Base-by-base conservation (phyloP, 2,113 vertebrate genomes). In the Oxygymnocypris stewartii region DNA sequence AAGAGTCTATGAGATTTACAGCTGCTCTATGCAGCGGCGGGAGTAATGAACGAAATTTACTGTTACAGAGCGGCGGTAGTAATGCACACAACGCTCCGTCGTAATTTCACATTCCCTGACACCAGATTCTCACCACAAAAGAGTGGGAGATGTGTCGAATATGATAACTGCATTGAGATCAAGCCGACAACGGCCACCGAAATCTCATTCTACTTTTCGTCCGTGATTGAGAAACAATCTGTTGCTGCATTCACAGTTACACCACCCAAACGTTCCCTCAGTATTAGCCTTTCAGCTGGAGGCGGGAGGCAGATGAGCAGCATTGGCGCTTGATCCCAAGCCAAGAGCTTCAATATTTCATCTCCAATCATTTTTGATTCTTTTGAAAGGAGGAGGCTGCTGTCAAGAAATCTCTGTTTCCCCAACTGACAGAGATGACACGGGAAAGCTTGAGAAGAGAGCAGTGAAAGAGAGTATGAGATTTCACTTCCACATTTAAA, bases 321-420 rank as follows among this genome's bases (percentile, higher is more conserved):
- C 59, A 79, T 88, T 65, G 74, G 73, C 51, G 37, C 79, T 85
- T 88, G 84, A 75, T 85, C 87, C 81, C 10, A 5, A 61, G 69
- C 61, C 44, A 47, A 85, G n/a, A 59, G 31, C 75, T 76, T 88
- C 82, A 88, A 89, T 86, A 85, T 89, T 88, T 84, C 47, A 87
- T 90, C 74, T 85, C 31, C 28, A 88, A 88, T 88, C 35, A 79
- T 87, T 88, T 87, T 51, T 84, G 54, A 88, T 86, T 88, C 79
- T 84, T 86, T 81, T 76, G 65, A 85, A 76, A 81, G 18, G 18
- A 37, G 16, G 51, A 77, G 37, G 31, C 75, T 10, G 42, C 84
- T 84, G 63, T 87, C 79, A 81, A 82, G 79, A 86, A 79, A 77
- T 14, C 74, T 82, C 67, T 78, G 80, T 88, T 82, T 13, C 49